These are phyloP conservation scores for Rattus rattus DNA, from an alignment of 2,113 vertebrate species.

Conservation along the genomic window DNA sequence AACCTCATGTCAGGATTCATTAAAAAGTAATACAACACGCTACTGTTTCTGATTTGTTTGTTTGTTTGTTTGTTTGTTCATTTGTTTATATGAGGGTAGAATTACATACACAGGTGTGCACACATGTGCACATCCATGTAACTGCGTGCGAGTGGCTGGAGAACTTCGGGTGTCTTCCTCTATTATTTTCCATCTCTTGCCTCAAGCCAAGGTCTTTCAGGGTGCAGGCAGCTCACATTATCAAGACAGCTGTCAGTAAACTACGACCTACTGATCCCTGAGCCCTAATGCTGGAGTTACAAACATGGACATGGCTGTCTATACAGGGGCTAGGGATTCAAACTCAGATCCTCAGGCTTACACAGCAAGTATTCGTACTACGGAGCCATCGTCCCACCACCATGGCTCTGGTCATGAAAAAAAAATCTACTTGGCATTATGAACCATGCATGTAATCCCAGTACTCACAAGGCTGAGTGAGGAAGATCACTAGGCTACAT, in stretches of 20 bases:
- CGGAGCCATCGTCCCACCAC: background rate
- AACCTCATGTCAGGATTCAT: too few relatives aligned
- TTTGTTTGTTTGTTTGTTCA: background rate
- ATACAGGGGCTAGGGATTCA: background rate
- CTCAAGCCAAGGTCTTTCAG: background rate
- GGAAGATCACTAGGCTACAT: background rate
- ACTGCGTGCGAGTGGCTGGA: background rate
- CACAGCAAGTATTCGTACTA: background rate
- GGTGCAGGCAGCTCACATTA: background rate
- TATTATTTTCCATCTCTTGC: background rate
- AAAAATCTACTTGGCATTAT: background rate
- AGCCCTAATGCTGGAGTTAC: background rate
- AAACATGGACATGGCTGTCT: too few relatives aligned
- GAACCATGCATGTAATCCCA: background rate
- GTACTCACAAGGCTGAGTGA: background rate
- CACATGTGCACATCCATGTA: background rate
- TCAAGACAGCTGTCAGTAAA: background rate
- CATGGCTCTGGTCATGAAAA: background rate
- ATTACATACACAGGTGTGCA: background rate
- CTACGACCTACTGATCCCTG: background rate
- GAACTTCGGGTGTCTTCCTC: background rate
- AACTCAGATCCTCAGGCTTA: background rate
- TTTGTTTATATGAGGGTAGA: background rate
- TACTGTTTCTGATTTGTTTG: background rate
- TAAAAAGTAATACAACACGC: too few relatives aligned